phyloP scores from a whole-genome alignment of 2,888 invertebrate species.

The Cyclophora punctaria region DNA sequence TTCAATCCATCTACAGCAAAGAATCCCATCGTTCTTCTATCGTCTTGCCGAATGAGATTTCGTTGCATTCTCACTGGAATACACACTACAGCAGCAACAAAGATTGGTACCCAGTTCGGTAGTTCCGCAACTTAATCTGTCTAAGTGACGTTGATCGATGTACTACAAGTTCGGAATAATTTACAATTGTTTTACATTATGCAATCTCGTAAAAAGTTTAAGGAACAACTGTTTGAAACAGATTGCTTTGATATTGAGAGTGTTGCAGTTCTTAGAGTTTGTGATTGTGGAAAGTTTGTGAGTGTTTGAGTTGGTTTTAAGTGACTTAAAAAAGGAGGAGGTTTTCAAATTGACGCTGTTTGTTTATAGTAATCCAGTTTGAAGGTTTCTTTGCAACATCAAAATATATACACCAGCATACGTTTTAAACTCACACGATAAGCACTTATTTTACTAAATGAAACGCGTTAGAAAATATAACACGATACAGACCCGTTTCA shows the following conservation, averaged over 20 bases:
- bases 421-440: too few relatives aligned
- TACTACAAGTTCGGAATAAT: slow-evolving; percentile 12
- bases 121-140: slow-evolving; percentile 40
- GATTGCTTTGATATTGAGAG: neutral
- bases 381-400: too few relatives aligned
- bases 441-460: too few relatives aligned
- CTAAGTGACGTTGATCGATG: slow-evolving; percentile 50
- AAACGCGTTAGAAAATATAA: too few relatives aligned
- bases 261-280: neutral
- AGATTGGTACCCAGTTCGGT: slow-evolving; percentile 36
- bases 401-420: too few relatives aligned
- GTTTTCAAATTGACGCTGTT: too few relatives aligned
- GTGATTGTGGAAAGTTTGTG: too few relatives aligned
- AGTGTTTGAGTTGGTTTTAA: too few relatives aligned
- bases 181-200: slow-evolving; percentile 10
- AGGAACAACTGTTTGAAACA: neutral
- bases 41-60: slow-evolving; percentile 16
- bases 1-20: too few relatives aligned
- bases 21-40: slow-evolving; percentile 12
- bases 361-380: too few relatives aligned
- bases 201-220: slow-evolving; percentile 7
- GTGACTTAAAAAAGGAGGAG: too few relatives aligned
- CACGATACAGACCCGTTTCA: too few relatives aligned
- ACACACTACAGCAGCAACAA: slow-evolving; percentile 30
- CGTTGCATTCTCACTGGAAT: slow-evolving; percentile 36